Conservation (phyloP, 2,113 vertebrate genomes). For the Leptobrachium leishanense region DNA sequence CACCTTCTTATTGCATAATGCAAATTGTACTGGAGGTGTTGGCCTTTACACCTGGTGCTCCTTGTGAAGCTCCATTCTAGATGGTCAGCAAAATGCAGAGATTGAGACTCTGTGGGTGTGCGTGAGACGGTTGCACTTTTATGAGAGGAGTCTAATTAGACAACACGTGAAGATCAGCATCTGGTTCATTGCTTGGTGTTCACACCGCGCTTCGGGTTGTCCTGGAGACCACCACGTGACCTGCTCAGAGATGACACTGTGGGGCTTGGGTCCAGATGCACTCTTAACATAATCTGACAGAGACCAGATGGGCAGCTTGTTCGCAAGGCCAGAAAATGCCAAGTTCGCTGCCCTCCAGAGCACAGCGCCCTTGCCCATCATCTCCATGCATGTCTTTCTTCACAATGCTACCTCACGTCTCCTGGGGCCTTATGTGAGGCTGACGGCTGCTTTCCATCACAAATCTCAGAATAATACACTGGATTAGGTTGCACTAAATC, state of each 20-base stretch:
- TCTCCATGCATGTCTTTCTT: slow-evolving; percentile 53
- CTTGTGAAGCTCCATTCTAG: neutral
- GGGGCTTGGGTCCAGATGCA: slow-evolving; percentile 70
- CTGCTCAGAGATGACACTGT: slow-evolving; percentile 59
- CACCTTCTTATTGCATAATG: neutral
- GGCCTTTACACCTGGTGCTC: neutral
- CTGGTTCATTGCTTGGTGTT: slow-evolving; percentile 67
- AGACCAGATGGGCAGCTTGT: slow-evolving; percentile 73
- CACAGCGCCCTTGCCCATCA: slow-evolving; percentile 52
- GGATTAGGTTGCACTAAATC: neutral
- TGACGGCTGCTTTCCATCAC: slow-evolving; percentile 23
- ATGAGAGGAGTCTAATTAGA: slow-evolving; percentile 67
- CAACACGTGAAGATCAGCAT: slow-evolving; percentile 72
- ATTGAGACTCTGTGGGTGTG: no score
- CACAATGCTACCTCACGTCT: slow-evolving; percentile 2
- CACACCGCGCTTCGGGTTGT: slow-evolving; percentile 64
- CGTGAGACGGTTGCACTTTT: slow-evolving; percentile 15
- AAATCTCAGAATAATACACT: slow-evolving; percentile 20
- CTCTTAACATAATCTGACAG: slow-evolving; percentile 68
- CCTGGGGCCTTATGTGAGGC: slow-evolving; percentile 4
- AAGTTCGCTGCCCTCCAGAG: slow-evolving; percentile 59
- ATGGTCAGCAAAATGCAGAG: neutral
- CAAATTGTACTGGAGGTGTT: neutral
- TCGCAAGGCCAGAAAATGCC: slow-evolving; percentile 62
- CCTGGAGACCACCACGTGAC: slow-evolving; percentile 69